These are phyloP conservation scores for Anagrus nilaparvatae DNA, from an alignment of 1,140 invertebrate genomes.

Conservation along the genomic window DNA sequence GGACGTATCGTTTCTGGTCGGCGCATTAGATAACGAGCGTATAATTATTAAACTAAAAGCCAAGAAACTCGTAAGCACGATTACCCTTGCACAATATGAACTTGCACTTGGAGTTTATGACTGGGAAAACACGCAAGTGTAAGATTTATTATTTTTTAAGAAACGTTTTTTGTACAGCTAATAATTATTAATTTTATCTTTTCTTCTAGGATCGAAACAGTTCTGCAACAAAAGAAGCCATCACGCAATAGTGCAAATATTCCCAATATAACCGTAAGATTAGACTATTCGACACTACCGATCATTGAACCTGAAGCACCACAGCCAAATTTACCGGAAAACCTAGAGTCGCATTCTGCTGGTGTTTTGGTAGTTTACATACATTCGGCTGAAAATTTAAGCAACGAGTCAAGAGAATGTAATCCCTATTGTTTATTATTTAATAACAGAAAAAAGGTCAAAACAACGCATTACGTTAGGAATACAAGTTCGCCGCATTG, in stretches of 20 bases:
- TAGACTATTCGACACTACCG: slow-evolving; percentile 43
- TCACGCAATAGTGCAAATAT: slow-evolving; percentile 32
- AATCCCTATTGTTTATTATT: slow-evolving; percentile 50
- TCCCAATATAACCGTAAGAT: slow-evolving; percentile 35
- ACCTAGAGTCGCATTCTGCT: slow-evolving; percentile 21
- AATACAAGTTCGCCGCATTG: slow-evolving; percentile 41
- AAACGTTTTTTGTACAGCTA: too few relatives aligned
- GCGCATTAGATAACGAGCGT: slow-evolving; percentile 39
- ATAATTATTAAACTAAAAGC: slow-evolving; percentile 41
- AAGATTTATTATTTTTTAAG: slow-evolving; percentile 23
- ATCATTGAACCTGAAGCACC: slow-evolving; percentile 33
- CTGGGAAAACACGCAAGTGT: slow-evolving; percentile 41
- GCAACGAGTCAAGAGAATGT: slow-evolving; percentile 38
- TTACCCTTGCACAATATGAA: slow-evolving; percentile 43
- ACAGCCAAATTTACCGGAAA: slow-evolving; percentile 22
- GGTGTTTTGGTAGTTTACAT: slow-evolving; percentile 46
- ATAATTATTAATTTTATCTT: background rate
- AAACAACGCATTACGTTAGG: slow-evolving; percentile 45
- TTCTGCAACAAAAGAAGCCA: slow-evolving; percentile 42
- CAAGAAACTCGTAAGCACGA: slow-evolving; percentile 43
- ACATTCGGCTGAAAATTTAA: slow-evolving; percentile 44
- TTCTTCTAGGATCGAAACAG: slow-evolving; percentile 38
- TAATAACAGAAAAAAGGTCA: slow-evolving; percentile 46
- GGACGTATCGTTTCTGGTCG: slow-evolving; percentile 43
- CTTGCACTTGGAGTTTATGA: slow-evolving; percentile 40